Conservation (phyloP, 1,140 invertebrate species). For the Drosophila kanapiae region DNA sequence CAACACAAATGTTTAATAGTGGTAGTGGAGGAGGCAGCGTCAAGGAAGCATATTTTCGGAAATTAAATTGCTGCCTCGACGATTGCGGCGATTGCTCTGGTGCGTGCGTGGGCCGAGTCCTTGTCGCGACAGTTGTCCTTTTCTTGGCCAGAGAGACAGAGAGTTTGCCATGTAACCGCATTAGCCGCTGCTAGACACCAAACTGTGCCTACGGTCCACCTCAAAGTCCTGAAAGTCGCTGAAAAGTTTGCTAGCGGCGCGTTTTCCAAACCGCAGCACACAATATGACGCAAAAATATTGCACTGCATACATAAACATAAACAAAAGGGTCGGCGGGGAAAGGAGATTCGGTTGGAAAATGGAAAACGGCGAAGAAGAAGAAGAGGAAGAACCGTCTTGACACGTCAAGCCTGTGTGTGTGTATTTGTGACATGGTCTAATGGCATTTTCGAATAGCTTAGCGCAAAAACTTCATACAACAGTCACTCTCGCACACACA, state of each 20-base stretch:
- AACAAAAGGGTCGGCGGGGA: slow-evolving; percentile 14
- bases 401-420: slow-evolving; percentile 48
- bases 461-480: slow-evolving; percentile 76
- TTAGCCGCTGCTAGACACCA: slow-evolving; percentile 57
- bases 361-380: slow-evolving; percentile 17
- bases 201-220: slow-evolving; percentile 61
- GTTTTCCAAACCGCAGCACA: slow-evolving; percentile 57
- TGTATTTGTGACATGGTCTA: slow-evolving; percentile 64
- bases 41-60: slow-evolving; percentile 43
- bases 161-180: slow-evolving; percentile 61
- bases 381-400: slow-evolving; percentile 31
- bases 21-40: slow-evolving; percentile 1
- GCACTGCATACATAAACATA: slow-evolving; percentile 78
- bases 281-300: slow-evolving; percentile 80
- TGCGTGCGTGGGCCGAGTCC: slow-evolving; percentile 8
- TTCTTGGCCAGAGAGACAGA: slow-evolving; percentile 7
- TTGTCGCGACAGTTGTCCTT: background rate
- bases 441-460: slow-evolving; percentile 81
- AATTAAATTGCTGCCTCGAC: slow-evolving; percentile 47
- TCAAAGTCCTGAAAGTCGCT: slow-evolving; percentile 26
- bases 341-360: background rate
- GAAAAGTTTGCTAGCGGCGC: slow-evolving; percentile 48
- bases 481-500: slow-evolving; percentile 44
- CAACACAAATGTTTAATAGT: slow-evolving; percentile 20
- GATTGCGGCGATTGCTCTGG: slow-evolving; percentile 1